phyloP scores from a whole-genome alignment of 1,140 invertebrate genomes.

The Yoshiicerus persimilis region DNA sequence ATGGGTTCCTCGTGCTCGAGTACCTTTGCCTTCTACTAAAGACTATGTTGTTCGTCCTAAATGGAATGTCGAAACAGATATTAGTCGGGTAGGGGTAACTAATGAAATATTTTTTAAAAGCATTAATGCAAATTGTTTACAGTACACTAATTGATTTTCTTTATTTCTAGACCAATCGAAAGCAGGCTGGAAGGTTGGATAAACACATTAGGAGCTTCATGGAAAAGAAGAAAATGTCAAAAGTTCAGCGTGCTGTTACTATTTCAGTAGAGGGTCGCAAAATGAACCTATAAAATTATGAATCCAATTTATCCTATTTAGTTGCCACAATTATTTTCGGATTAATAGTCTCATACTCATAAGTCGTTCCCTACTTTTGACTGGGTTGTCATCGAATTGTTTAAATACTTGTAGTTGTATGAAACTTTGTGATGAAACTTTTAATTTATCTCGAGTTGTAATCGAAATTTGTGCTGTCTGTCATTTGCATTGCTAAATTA shows the following conservation, averaged over 20 bases:
- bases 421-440: too few relatives aligned
- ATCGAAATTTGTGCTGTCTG: too few relatives aligned
- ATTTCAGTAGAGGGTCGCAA: slow-evolving; percentile 95
- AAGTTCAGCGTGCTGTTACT: slow-evolving; percentile 77
- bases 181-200: slow-evolving; percentile 77
- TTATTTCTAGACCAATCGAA: slow-evolving; percentile 67
- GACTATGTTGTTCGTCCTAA: slow-evolving; percentile 95
- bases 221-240: slow-evolving; percentile 77
- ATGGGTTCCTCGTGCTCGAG: slow-evolving; percentile 90
- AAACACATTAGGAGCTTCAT: slow-evolving; percentile 87
- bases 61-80: slow-evolving; percentile 83
- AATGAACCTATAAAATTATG: slow-evolving; percentile 74
- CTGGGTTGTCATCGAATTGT: too few relatives aligned
- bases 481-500: too few relatives aligned
- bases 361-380: too few relatives aligned
- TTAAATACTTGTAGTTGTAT: too few relatives aligned
- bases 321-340: not conserved
- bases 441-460: too few relatives aligned
- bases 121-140: slow-evolving; percentile 4
- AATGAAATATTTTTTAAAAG: slow-evolving; percentile 21
- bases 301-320: not conserved
- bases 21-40: slow-evolving; percentile 92
- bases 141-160: slow-evolving; percentile 13
- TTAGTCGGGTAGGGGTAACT: slow-evolving; percentile 66
- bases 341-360: not conserved